Base-by-base conservation (phyloP, 2,797 vertebrate species). In the Microctenopoma lineatum region DNA sequence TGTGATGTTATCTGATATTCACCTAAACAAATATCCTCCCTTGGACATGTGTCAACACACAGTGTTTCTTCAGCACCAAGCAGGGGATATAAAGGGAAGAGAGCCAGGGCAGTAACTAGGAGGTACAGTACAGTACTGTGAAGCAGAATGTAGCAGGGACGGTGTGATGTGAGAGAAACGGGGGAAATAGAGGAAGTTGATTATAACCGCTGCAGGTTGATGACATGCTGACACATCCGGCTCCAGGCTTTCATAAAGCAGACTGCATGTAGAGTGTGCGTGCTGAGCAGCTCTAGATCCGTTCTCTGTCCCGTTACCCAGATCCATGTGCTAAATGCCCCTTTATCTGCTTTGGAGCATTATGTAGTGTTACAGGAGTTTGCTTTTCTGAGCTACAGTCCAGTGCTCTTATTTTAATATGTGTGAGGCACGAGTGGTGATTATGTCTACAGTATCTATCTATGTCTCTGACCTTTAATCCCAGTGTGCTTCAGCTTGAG, bases 111-210 rank as follows among this genome's bases (percentile, higher is more conserved):
- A 57, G 13, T 32, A 32, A 50, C 18, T 36, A 5, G 0, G 5
- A 3, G 13, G 16, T 47, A 8, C 4, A 54, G 21, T 21, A 18
- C 39, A 18, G 45, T 8, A 26, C 25, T 62, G 15, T 59, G 10
- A 13, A 46, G 15, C 14, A n/a, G 26, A 29, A 14, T 57, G 45
- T 7, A 45, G 60, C 47, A 38, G 29, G 39, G 29, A 13, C n/a
- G 39, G 42, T 47, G 51, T 62, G 62, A 66, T 21, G 50, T 55
- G 66, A 58, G 53, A 53, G 53, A 29, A 38, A 39, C 15, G 6
- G 36, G 11, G 61, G 39, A n/a, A 10, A 34, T 12, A 18, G 21
- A 36, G 61, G 58, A 62, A 47, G 74, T n/a, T 0, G 47, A 44
- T 18, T 58, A 25, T 21, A 50, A 46, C 58, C 25, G 9, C 62